Evolutionary conservation across 1,140 invertebrate genomes (phyloP).

Genomic region (Nymphalis io): DNA sequence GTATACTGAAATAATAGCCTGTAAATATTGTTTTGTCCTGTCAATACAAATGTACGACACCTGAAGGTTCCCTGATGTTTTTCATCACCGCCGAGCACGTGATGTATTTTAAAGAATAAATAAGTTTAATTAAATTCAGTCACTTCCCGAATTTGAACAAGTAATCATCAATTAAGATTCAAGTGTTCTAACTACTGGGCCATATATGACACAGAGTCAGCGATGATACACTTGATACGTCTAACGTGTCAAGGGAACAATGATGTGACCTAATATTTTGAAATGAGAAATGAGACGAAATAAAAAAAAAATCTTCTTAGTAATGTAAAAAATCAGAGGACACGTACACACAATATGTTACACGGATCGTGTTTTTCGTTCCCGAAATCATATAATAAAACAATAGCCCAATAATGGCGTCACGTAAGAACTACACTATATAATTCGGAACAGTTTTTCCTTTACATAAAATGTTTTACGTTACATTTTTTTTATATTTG

Average conservation of each 20-base stretch:
- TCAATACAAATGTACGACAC: too few species aligned
- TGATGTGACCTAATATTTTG: not conserved
- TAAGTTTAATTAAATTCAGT: too few species aligned
- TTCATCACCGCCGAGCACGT: too few species aligned
- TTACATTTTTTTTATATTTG: not conserved
- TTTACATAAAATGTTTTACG: constrained; percentile 3
- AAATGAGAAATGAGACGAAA: not conserved
- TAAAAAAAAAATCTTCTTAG: not conserved
- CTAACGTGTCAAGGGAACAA: not conserved
- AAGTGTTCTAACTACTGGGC: too few species aligned
- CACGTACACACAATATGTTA: constrained; percentile 17
- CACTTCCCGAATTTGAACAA: too few species aligned
- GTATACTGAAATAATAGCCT: too few species aligned
- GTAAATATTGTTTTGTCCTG: too few species aligned
- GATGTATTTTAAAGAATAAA: too few species aligned
- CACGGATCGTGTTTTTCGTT: constrained; percentile 8
- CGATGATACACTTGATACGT: too few species aligned
- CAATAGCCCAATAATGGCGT: constrained; percentile 20
- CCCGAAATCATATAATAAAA: constrained; percentile 21
- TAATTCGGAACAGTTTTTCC: constrained; percentile 11
- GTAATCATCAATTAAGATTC: too few species aligned
- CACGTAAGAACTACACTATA: constrained; percentile 16
- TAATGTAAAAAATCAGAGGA: not conserved
- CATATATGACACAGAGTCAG: too few species aligned
- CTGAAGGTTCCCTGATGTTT: too few species aligned